phyloP scores from a whole-genome alignment of 2,113 vertebrate species.

The Sula dactylatra region DNA sequence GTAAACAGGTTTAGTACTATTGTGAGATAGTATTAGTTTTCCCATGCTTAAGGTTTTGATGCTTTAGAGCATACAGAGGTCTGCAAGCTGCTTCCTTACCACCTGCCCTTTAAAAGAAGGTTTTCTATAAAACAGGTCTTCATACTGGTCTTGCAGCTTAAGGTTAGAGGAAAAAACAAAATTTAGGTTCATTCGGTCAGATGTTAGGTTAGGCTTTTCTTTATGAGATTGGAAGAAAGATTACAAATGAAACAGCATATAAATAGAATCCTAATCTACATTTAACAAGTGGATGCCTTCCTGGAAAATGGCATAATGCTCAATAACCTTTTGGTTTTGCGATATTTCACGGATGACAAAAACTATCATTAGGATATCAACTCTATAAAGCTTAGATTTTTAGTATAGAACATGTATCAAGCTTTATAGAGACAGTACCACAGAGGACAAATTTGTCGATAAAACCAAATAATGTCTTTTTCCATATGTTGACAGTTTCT shows the following conservation, averaged over 20 bases:
- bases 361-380: not conserved
- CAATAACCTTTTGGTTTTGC: not conserved
- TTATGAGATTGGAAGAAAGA: conserved; percentile 62
- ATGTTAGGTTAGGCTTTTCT: conserved; percentile 56
- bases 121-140: conserved; percentile 52
- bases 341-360: not conserved
- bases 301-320: not conserved
- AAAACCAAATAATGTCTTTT: not conserved
- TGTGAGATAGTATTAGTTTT: not conserved
- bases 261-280: conserved; percentile 39
- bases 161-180: conserved; percentile 41
- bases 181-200: conserved; percentile 63
- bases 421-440: not conserved
- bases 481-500: not conserved
- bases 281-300: conserved; percentile 20
- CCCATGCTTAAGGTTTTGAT: not conserved
- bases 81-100: not conserved
- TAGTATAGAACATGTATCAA: rapidly evolving
- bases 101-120: conserved; percentile 32
- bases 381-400: not conserved
- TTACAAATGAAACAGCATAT: conserved; percentile 10
- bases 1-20: not conserved
- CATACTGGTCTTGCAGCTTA: conserved; percentile 62
- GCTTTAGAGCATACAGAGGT: not conserved
- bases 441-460: not conserved